Base-by-base conservation (phyloP, 2,113 vertebrate species). In the Phalacrocorax carbo region DNA sequence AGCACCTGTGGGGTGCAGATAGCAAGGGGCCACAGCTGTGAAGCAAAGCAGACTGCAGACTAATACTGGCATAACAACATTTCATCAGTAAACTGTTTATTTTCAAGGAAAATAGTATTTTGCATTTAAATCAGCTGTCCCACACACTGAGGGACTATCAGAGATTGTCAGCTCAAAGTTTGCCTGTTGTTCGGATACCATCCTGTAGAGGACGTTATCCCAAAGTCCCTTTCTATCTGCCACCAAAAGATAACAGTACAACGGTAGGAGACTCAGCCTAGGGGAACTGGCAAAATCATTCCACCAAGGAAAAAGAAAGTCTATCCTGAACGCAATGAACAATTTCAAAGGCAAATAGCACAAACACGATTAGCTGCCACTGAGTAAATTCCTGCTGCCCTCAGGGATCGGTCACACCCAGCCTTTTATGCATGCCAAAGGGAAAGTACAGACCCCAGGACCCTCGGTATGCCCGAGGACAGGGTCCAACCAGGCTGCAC, bases 401-500 rank as follows among this genome's bases (percentile, higher is more conserved):
- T 40, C 29, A 49, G 62, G 86, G 51, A 80, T 11, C 2, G 0
- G 42, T 49, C 11, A 0, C 2, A 1, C 55, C 78, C 79, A 80
- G 61, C 18, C 76, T 83, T 78, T 70, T 64, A 9, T 0, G 19
- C 11, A 49, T 16, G 88, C 25, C 49, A 14, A 58, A 46, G 27
- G 52, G 30, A 17, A 66, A 68, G 38, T 2, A 68, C 6, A 68
- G 36, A 17, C 4, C 15, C 23, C 46, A 55, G 71, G 22, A 70
- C 49, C n/a, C 32, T 52, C 0, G 0, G 16, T 0, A 0, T 48
- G 51, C 64, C 36, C 60, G 21, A 32, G n/a, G n/a, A 60, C 0
- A 0, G 27, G 42, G 18, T 66, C 64, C 38, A 32, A 70, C 15
- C 46, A 76, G 44, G 54, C 10, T 54, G 14, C 30, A 18, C 40